phyloP scores from a whole-genome alignment of 2,888 invertebrate species.

The Dichetophora obliterata region DNA sequence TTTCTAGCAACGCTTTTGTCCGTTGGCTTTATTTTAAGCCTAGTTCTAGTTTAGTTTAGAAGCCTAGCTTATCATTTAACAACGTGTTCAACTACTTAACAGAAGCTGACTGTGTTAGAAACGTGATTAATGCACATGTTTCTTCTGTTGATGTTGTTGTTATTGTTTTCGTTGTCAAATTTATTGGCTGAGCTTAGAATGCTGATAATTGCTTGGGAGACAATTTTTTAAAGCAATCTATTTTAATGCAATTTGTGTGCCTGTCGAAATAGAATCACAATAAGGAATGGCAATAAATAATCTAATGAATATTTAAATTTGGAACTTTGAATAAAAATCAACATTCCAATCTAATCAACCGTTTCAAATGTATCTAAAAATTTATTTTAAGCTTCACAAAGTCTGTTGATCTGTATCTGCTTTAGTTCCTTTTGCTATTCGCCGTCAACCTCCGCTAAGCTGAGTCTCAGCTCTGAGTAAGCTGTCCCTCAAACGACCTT shows the following conservation, averaged over 20 bases:
- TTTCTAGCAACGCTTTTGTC: not conserved
- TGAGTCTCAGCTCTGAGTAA: no score
- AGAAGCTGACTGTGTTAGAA: slow-evolving; percentile 20
- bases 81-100: slow-evolving; percentile 12
- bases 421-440: not conserved
- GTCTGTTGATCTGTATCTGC: not conserved
- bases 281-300: not conserved
- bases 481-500: no score
- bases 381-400: not conserved
- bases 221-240: not conserved
- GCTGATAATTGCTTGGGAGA: slow-evolving; percentile 20
- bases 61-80: slow-evolving; percentile 13
- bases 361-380: not conserved
- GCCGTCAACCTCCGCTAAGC: no score
- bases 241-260: not conserved
- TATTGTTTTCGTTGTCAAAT: slow-evolving; percentile 7
- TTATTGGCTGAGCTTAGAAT: slow-evolving; percentile 25
- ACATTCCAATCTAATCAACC: not conserved
- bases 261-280: not conserved
- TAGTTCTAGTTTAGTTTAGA: slow-evolving; percentile 12
- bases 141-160: slow-evolving; percentile 3
- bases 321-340: not conserved
- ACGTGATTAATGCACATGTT: slow-evolving; percentile 33
- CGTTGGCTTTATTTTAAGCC: not conserved
- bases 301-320: no score